Base-by-base conservation (phyloP, 2,113 vertebrate genomes). In the Misgurnus anguillicaudatus region DNA sequence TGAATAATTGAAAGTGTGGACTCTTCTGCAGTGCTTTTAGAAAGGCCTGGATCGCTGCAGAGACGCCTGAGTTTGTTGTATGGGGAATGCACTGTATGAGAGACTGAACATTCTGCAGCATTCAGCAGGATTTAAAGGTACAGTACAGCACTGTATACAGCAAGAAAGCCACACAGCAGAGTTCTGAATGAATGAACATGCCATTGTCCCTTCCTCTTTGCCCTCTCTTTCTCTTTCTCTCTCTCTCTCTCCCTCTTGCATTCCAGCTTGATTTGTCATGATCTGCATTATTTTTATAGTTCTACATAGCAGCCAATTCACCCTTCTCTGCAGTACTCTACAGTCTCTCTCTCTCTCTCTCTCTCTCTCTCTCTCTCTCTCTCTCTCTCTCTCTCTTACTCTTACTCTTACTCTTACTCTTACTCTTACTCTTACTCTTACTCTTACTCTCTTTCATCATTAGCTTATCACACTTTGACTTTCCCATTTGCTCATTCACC, bases 301-400 rank as follows among this genome's bases (percentile, higher is more conserved):
- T 21, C 51, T 71, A 3, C 38, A 39, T 6, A 42, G 70, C 38
- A 73, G 70, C 61, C 53, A 14, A 6, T 31, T 13, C 42, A 42
- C 17, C 14, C 24, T 41, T 31, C n/a, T 24, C 57, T 88, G 87
- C 82, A 85, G 80, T 78, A 82, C 85, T 84, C 84, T n/a, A n/a
- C n/a, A n/a, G n/a, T 72, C 83, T 84, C 82, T 55, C 82, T 66
- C 83, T 84, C 83, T 84, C 85, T 85, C 83, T 86, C 62, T 64
- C 84, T 82, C 81, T 77, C 84, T 72, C 83, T 84, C 82, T 55
- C 82, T 66, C 83, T 84, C 84, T 72, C 83, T 84, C 82, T 55
- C 82, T 66, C 83, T 84, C 83, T 84, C 85, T 85, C 83, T 86
- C 62, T 64, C 84, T 82, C 81, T 77, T 86, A 62, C 39, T 62